phyloP scores from a whole-genome alignment of 2,113 vertebrate species.

The Rhinolophus sinicus region DNA sequence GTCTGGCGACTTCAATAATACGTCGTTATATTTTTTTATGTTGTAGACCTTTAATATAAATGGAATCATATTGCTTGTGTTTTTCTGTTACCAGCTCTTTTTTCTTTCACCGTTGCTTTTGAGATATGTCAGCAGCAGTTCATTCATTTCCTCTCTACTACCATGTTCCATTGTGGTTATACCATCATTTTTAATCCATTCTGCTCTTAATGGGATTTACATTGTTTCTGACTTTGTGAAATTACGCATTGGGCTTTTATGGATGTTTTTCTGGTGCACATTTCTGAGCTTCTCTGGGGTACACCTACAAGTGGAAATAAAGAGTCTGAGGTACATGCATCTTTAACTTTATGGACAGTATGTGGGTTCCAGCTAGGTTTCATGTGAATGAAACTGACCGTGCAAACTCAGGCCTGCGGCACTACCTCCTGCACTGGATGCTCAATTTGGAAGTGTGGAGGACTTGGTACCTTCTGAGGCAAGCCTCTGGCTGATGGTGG shows the following conservation, averaged over 20 bases:
- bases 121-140: not conserved
- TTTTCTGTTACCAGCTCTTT: not conserved
- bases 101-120: not conserved
- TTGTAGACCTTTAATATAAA: not conserved
- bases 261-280: not conserved
- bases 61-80: not conserved
- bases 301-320: not conserved
- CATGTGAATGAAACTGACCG: no score
- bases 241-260: not conserved
- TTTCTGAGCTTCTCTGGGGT: not conserved
- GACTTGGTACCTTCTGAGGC: not conserved
- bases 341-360: not conserved
- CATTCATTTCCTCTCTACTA: not conserved
- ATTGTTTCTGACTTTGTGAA: conserved; percentile 17
- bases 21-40: not conserved
- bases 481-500: not conserved
- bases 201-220: not conserved
- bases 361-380: not conserved
- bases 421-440: no score
- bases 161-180: not conserved
- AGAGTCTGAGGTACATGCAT: not conserved
- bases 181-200: not conserved
- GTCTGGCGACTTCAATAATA: not conserved
- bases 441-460: not conserved
- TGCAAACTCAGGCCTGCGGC: not conserved